Conservation (phyloP, 2,888 invertebrate species). For the Uropetala carovei region DNA sequence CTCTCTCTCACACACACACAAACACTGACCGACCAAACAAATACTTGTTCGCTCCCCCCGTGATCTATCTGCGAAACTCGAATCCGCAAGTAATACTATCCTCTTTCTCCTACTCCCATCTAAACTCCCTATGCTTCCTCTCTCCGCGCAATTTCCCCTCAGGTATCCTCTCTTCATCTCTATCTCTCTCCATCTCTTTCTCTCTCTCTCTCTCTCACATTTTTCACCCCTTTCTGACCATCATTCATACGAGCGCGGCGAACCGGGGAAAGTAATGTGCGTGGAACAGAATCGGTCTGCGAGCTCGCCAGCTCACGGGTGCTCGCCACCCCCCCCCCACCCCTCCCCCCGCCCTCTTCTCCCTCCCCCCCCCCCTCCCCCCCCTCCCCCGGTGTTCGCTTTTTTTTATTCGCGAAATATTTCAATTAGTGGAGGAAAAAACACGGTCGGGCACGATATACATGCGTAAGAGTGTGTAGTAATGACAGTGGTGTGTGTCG, state of each 20-base stretch:
- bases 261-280: background rate
- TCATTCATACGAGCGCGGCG: background rate
- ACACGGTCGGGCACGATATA: background rate
- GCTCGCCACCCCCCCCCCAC: too few species aligned
- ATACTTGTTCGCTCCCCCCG: background rate
- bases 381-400: background rate
- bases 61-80: constrained; percentile 5
- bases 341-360: background rate
- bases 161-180: too few species aligned
- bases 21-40: background rate
- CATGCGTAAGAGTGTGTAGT: background rate
- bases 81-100: background rate
- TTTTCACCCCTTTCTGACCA: background rate
- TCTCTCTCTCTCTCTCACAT: background rate
- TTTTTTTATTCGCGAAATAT: constrained; percentile 9
- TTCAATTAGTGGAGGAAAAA: constrained; percentile 11
- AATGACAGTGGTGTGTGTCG: background rate
- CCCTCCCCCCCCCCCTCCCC: background rate
- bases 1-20: too few species aligned
- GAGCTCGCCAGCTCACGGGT: too few species aligned
- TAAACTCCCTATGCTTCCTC: too few species aligned
- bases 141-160: too few species aligned
- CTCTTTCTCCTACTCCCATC: too few species aligned
- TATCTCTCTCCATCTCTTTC: too few species aligned
- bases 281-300: background rate